Conservation (phyloP, 2,888 invertebrate genomes). For the Rhamnusium bicolor region DNA sequence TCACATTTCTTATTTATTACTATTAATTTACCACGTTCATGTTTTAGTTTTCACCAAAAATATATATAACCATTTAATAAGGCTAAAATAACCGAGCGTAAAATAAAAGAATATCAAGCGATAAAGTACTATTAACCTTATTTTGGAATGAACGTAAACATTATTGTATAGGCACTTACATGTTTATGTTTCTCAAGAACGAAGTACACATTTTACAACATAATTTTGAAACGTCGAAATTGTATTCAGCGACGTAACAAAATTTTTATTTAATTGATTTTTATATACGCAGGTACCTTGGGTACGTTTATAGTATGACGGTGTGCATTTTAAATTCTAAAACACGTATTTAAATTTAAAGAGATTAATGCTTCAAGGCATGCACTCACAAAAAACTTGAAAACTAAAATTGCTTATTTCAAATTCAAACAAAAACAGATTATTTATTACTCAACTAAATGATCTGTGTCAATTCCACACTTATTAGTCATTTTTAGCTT, state of each 20-base stretch:
- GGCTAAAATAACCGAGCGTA: too few relatives aligned
- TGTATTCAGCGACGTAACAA: background rate
- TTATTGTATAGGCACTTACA: background rate
- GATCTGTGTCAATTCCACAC: slow-evolving; percentile 27
- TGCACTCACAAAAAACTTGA: slow-evolving; percentile 1
- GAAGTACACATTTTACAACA: background rate
- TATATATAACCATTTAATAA: too few relatives aligned
- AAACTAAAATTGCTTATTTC: slow-evolving; percentile 27
- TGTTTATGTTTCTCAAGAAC: background rate
- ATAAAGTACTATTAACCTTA: too few relatives aligned
- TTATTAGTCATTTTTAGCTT: slow-evolving; percentile 18
- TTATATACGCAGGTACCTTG: background rate
- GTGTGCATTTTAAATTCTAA: background rate
- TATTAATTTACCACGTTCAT: too few relatives aligned
- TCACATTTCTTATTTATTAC: too few relatives aligned
- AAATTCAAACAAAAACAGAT: slow-evolving; percentile 9
- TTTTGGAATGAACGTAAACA: background rate
- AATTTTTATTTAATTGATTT: background rate
- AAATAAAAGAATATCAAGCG: too few relatives aligned
- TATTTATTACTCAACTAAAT: slow-evolving; percentile 24
- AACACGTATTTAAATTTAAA: slow-evolving; percentile 21
- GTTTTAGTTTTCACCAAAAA: too few relatives aligned
- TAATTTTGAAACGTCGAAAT: background rate
- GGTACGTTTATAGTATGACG: background rate
- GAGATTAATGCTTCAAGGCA: slow-evolving; percentile 12